phyloP scores from a whole-genome alignment of 2,888 invertebrate species.

The Hypselothyrea guttata region DNA sequence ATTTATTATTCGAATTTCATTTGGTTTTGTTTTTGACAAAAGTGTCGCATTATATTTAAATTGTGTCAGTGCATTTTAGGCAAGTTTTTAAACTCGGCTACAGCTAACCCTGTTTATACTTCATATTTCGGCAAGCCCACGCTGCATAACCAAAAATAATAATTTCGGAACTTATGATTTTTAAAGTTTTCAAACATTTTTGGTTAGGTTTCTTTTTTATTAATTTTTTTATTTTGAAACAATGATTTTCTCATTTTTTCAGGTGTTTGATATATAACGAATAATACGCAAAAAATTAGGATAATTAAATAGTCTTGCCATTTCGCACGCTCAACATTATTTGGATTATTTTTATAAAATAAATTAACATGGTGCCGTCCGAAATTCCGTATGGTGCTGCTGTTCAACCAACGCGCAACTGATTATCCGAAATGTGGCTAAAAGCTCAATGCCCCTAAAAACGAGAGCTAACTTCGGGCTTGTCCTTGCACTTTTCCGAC shows the following conservation, averaged over 20 bases:
- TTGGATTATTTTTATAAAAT: conserved; percentile 12
- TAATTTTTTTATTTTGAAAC: too few species aligned
- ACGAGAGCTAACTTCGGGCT: conserved; percentile 29
- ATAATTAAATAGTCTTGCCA: too few species aligned
- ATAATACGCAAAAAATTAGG: background rate
- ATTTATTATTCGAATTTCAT: conserved; percentile 22
- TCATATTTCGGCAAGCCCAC: background rate
- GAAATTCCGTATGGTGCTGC: conserved; percentile 40
- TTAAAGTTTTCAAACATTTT: too few species aligned
- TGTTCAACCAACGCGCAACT: conserved; percentile 64
- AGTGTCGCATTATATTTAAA: conserved; percentile 4
- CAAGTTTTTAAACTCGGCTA: conserved; percentile 1
- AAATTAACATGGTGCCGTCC: conserved; percentile 12
- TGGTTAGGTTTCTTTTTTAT: too few species aligned
- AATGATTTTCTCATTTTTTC: background rate
- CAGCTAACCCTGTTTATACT: conserved; percentile 14
- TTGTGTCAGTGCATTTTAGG: conserved; percentile 1
- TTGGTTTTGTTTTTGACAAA: conserved; percentile 9
- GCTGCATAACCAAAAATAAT: too few species aligned
- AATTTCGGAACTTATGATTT: too few species aligned
- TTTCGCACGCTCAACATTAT: conserved; percentile 10
- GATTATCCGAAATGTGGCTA: conserved; percentile 49
- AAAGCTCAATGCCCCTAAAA: conserved; percentile 30
- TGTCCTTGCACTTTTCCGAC: conserved; percentile 44
- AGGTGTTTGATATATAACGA: background rate